Base-by-base conservation (phyloP, 2,888 invertebrate genomes). In the Perizoma affinitatum region DNA sequence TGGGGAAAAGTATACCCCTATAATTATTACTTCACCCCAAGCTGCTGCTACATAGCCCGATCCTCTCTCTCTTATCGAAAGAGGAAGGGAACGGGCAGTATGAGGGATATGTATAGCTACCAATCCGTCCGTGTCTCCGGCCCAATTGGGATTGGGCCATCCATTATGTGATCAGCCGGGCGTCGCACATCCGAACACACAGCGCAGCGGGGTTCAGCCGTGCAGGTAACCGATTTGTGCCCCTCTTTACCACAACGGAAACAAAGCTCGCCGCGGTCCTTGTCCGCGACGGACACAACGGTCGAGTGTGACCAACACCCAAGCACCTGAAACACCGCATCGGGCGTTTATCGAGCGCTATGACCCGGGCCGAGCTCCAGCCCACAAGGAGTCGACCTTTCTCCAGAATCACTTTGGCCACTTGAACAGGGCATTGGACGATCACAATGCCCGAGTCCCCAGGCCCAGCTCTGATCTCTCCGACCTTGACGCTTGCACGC, bases 191-290 rank as follows among this genome's bases (percentile, higher is more conserved):
- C 62, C 8, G 61, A 57, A 36, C 69, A 70, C 0, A 68, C 3
- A 0, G 54, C 9, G 36, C 67, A 69, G 8, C 60, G 58, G 1
- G 67, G 66, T 3, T 42, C 33, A 4, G 61, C 65, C 46, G n/a
- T 54, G 36, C 72, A 70, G 0, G 1, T 9, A 0, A 6, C 42
- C 0, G 63, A 58, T 43, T 57, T 62, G 34, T 72, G 70, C 7
- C 69, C 68, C 1, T 53, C 35, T 22, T 45, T 43, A 0, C 69
- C 66, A 44, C 72, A 70, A 33, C 65, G 61, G 50, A 53, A 72
- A 45, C 71, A 70, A 0, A 49, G 49, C 8, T 22, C 57, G n/a
- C 48, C 51, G 4, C 51, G 48, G 41, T 53, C 64, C 0, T 22
- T 41, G 4, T 36, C 22, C 0, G 49, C 0, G 49, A 7, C 0